These are phyloP conservation scores for Linepithema humile DNA, from an alignment of 1,140 invertebrate species.

Conservation along the genomic window DNA sequence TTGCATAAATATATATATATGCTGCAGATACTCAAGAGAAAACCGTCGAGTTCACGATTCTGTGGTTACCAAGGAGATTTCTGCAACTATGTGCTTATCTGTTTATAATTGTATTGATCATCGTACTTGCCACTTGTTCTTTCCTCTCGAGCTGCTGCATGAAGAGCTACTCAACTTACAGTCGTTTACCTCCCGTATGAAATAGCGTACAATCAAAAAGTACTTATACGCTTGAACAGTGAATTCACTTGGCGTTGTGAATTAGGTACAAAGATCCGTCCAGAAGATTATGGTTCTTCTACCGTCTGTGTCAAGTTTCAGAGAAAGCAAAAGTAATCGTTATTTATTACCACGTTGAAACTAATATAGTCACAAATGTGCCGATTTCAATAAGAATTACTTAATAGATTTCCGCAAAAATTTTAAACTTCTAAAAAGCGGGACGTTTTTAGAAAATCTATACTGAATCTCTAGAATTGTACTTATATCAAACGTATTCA, in stretches of 20 bases:
- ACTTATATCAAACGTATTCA: background rate
- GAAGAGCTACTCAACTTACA: constrained; percentile 73
- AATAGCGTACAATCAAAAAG: constrained; percentile 10
- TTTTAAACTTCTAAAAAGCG: background rate
- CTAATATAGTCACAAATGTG: background rate
- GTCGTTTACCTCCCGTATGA: constrained; percentile 67
- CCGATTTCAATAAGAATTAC: background rate
- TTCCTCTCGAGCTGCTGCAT: constrained; percentile 71
- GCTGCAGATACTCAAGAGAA: constrained; percentile 83
- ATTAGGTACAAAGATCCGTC: constrained; percentile 65
- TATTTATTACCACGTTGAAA: background rate
- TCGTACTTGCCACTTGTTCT: constrained; percentile 70
- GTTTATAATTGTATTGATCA: constrained; percentile 67
- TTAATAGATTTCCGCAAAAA: background rate
- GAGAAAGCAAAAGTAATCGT: background rate
- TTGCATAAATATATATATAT: constrained; percentile 31
- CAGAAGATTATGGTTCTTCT: constrained; percentile 55
- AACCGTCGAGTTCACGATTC: constrained; percentile 81
- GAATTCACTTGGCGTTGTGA: constrained; percentile 58
- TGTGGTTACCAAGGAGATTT: constrained; percentile 83
- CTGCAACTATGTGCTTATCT: constrained; percentile 78
- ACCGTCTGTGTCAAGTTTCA: constrained; percentile 43
- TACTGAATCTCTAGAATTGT: background rate
- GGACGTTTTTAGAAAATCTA: background rate
- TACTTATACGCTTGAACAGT: constrained; percentile 22